Evolutionary conservation across 1,140 invertebrate genomes (phyloP), one percentile per base, ranked within the genome.

Genomic region (Dysdera silvatica): DNA sequence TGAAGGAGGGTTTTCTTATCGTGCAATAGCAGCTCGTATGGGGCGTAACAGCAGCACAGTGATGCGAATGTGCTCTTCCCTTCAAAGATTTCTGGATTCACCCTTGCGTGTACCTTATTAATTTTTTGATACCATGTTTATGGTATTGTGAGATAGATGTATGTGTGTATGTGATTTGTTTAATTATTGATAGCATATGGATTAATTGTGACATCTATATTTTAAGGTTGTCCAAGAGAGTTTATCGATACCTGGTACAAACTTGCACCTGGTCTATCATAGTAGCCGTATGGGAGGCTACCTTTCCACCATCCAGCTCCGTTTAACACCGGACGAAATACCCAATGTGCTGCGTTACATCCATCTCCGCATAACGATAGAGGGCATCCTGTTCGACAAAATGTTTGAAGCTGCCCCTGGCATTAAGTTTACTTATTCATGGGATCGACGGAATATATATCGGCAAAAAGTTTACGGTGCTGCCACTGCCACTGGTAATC

Each of bases 181-280:
- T n/a, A n/a, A n/a, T n/a, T n/a, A n/a, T n/a, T n/a, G n/a, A n/a
- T n/a, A n/a, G n/a, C n/a, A n/a, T n/a, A n/a, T n/a, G n/a, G n/a
- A n/a, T n/a, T n/a, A n/a, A n/a, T 10, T 45, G 8, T 6, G 18
- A 51, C 24, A 65, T 28, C 26, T 54, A 55, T 43, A 33, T 57
- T 53, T 65, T n/a, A 79, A 92, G 89, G 94, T 96, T 70, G 83
- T 97, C 1, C 93, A 96, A 77, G 93, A 98, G 78, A 91, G 89
- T 60, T 87, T 97, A 60, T 82, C 85, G 14, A 93, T 98, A 67
- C 92, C 94, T 4, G 92, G 91, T 28, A 80, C 93, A 2, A 69
- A 75, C 40, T 71, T 79, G 3, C 73, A 80, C 55, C 68, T 80
- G 20, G 76, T 80, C 0, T 79, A 80, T 65, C 77, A 78, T 29